Evolutionary conservation across 2,797 vertebrate species (phyloP).

Genomic region (Ctenopoma kingsleyae): DNA sequence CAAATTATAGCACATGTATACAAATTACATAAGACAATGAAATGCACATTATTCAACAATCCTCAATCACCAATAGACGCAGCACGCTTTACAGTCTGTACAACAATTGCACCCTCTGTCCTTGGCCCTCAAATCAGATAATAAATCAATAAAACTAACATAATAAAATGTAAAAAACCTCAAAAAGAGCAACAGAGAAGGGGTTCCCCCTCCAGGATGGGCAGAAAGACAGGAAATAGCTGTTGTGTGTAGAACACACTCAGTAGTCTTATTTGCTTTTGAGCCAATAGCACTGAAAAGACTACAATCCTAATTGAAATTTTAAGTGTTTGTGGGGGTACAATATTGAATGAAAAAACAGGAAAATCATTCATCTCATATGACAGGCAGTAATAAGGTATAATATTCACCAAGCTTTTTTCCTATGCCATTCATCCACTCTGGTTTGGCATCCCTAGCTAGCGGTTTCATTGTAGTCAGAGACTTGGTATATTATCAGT

Average conservation of each 20-base stretch:
- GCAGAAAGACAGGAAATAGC: too few relatives aligned
- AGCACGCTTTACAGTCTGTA: too few relatives aligned
- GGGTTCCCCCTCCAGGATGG: too few relatives aligned
- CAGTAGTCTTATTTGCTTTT: background rate
- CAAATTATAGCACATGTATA: too few relatives aligned
- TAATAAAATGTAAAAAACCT: too few relatives aligned
- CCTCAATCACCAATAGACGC: too few relatives aligned
- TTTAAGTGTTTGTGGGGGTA: constrained; percentile 26
- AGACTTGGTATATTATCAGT: constrained; percentile 68
- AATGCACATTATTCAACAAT: too few relatives aligned
- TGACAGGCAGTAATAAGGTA: constrained; percentile 52
- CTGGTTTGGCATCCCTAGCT: constrained; percentile 40
- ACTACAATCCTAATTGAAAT: constrained; percentile 31
- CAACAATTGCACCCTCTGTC: too few relatives aligned
- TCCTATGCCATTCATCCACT: constrained; percentile 51
- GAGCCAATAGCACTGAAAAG: background rate
- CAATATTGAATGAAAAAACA: constrained; percentile 22
- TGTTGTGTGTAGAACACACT: background rate
- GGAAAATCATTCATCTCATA: constrained; percentile 41
- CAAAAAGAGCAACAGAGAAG: too few relatives aligned
- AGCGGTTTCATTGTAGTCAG: constrained; percentile 58
- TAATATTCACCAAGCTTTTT: constrained; percentile 49
- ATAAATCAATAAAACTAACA: too few relatives aligned
- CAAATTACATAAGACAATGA: too few relatives aligned
- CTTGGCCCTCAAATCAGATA: too few relatives aligned